Conservation (phyloP, 2,113 vertebrate species). For the Gorsachius goisagi region DNA sequence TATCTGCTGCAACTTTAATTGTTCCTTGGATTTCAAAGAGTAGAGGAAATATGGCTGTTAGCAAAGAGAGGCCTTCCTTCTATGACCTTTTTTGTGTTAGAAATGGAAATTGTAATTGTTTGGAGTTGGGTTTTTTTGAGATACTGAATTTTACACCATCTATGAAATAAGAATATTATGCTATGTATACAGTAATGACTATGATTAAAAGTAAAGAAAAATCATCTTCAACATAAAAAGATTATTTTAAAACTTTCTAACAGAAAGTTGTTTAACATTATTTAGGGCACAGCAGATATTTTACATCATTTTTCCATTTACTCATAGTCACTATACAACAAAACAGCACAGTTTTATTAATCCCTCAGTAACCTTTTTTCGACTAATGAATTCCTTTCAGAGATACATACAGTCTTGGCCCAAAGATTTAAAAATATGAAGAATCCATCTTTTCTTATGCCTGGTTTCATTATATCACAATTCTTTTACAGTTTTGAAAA, state of each 20-base stretch:
- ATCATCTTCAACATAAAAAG: not conserved
- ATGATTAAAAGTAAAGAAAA: not conserved
- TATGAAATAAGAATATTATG: not conserved
- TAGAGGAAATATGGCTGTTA: slow-evolving; percentile 16
- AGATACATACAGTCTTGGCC: not conserved
- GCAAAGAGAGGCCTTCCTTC: not conserved
- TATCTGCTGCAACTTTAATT: slow-evolving; percentile 65
- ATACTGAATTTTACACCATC: not conserved
- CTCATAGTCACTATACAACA: not conserved
- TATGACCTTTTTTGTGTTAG: not conserved
- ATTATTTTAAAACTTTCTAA: not conserved
- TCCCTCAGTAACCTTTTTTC: not conserved
- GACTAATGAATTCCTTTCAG: not conserved
- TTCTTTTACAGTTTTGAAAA: not conserved
- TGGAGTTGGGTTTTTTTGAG: not conserved
- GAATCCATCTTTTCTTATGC: not conserved
- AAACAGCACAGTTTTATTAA: not conserved
- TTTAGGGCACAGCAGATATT: not conserved
- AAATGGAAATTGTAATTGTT: not conserved
- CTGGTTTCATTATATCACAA: not conserved
- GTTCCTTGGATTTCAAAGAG: slow-evolving; percentile 52
- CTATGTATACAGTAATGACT: not conserved
- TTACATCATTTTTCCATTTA: not conserved
- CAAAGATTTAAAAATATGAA: not conserved
- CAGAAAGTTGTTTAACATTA: not conserved